These are phyloP conservation scores for Eurypyga helias DNA, from an alignment of 2,113 vertebrate species.

Conservation along the genomic window DNA sequence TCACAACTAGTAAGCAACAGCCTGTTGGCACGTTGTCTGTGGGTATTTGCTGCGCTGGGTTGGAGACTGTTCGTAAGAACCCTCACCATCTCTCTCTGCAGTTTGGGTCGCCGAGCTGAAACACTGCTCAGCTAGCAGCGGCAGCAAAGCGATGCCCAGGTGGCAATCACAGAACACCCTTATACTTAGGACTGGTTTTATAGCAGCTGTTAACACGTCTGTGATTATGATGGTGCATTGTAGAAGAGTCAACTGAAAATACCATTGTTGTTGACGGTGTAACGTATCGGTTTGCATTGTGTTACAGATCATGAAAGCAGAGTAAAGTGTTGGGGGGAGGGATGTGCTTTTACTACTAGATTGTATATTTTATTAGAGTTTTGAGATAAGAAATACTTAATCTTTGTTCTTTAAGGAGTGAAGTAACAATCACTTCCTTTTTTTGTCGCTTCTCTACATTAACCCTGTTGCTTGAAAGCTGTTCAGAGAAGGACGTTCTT, in stretches of 20 bases:
- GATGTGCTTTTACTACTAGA: neutral
- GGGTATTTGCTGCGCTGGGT: neutral
- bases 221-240: neutral
- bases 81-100: neutral
- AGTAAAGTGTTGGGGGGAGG: neutral
- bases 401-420: neutral
- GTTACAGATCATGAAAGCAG: neutral
- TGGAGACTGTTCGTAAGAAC: neutral
- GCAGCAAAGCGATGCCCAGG: neutral
- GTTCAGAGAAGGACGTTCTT: neutral
- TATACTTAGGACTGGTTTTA: neutral
- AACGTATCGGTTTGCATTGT: neutral
- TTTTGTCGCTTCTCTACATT: neutral
- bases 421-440: neutral
- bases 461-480: neutral
- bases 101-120: neutral
- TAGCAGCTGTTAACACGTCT: neutral
- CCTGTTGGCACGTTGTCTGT: neutral
- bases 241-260: neutral
- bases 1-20: conserved; percentile 84
- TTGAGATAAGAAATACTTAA: neutral
- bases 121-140: neutral
- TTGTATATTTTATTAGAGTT: neutral
- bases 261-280: neutral
- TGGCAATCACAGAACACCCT: neutral